A percentile compares a stretch with the other conserved stretches of the same genome.
Conservation (phyloP, 2,797 vertebrate species). For the Chrysocyon brachyurus region DNA sequence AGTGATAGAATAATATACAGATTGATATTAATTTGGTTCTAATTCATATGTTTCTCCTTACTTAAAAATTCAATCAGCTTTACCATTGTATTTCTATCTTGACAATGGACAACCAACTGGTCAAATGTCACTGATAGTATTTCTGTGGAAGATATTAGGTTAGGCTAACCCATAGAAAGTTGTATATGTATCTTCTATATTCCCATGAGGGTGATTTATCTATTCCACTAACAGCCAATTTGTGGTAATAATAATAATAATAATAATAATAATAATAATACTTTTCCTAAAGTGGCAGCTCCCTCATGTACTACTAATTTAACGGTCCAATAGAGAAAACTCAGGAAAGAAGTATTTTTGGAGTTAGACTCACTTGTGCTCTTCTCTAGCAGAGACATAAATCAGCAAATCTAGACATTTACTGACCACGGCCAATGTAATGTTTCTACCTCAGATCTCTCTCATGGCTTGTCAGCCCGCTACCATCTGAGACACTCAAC, state of each 20-base stretch:
- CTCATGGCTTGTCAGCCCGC: no score
- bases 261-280: no score
- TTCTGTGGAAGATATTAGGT: neutral
- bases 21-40: neutral
- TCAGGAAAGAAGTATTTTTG: neutral
- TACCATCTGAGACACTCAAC: neutral
- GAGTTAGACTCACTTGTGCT: neutral
- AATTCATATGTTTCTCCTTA: neutral
- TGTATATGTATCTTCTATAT: neutral
- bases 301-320: neutral
- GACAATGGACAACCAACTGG: neutral
- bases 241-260: neutral
- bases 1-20: neutral
- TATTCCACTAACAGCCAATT: neutral
- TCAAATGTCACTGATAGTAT: neutral
- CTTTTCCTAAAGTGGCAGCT: neutral
- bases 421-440: neutral
- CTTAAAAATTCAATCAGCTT: neutral
- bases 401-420: neutral
- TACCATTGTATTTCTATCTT: neutral
- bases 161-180: neutral
- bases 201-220: neutral
- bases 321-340: neutral
- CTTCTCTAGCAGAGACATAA: neutral
- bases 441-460: no score